Percentiles rank a stretch among this genome's conserved stretches.
These are phyloP conservation scores for Zaprionus vittiger DNA, from an alignment of 1,140 invertebrate species.

Conservation along the genomic window DNA sequence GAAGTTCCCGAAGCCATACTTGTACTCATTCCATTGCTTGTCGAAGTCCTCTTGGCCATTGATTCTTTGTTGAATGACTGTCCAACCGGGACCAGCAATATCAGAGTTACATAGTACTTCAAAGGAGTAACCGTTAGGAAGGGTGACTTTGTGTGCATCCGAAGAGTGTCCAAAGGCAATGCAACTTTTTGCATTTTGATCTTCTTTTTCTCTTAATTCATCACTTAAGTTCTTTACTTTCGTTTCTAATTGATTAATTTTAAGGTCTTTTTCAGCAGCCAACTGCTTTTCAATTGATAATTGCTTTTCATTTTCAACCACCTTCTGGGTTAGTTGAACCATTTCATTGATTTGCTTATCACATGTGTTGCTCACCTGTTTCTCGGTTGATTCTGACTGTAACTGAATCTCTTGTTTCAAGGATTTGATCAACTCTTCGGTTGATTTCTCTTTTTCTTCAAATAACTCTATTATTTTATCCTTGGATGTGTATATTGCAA, in stretches of 20 bases:
- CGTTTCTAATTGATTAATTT: not conserved
- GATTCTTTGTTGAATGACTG: not conserved
- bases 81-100: not conserved
- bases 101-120: not conserved
- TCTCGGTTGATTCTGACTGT: not conserved
- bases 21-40: not conserved
- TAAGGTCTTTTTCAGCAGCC: too few relatives aligned
- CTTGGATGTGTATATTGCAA: not conserved
- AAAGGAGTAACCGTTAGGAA: not conserved
- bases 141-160: not conserved
- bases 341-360: not conserved
- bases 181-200: not conserved
- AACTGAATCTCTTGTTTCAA: not conserved
- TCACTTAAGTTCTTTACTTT: conserved; percentile 10
- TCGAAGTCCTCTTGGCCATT: not conserved
- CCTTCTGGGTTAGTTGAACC: not conserved
- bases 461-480: not conserved
- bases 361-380: not conserved
- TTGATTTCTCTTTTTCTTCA: not conserved
- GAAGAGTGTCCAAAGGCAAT: not conserved
- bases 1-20: not conserved
- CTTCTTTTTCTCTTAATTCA: not conserved
- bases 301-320: too few relatives aligned
- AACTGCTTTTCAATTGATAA: too few relatives aligned
- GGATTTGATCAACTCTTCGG: not conserved